Evolutionary conservation across 2,888 invertebrate genomes (phyloP), one percentile per base, ranked within the genome.

Genomic region (Heteropelma amictum): DNA sequence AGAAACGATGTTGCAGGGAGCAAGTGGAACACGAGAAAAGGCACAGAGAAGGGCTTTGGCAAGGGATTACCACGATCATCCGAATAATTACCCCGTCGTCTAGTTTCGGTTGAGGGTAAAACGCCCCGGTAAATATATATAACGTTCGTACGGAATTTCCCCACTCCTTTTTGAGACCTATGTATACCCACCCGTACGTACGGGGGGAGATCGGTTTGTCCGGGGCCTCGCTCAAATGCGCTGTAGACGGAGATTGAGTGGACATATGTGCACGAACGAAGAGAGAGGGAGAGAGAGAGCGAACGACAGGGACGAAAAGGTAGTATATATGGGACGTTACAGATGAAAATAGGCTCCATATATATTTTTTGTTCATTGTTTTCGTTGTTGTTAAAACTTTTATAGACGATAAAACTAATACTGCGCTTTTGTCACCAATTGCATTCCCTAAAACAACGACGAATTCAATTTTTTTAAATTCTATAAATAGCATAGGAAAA

Each of bases 31-130:
- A n/a, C 30, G 56, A 28, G 58, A 30, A 58, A 53, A 45, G 21
- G 45, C 7, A 21, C 12, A 7, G 26, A 42, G 14, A 26, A 51
- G 47, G 47, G 78, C 83, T 81, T 80, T 5, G 53, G 80, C 82
- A 79, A 74, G 80, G 84, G 85, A 87, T 83, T 84, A 84, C 82
- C 76, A 80, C 83, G 86, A 87, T 87, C 84, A 87, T 86, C 85
- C 85, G 86, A 87, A 87, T 87, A 87, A 87, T 87, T 87, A 86
- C 81, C 83, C 77, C 71, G 74, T 77, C 78, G 75, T 80, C 61
- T 73, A 69, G 83, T 80, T 83, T 79, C 72, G 79, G 79, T 28
- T 19, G 78, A 78, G 70, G 63, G 61, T 40, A 68, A 72, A 73
- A 65, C 80, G 72, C 77, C 77, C 77, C 75, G 76, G 81, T 84